Conservation (phyloP, 2,797 vertebrate species). For the Salmo trutta region DNA sequence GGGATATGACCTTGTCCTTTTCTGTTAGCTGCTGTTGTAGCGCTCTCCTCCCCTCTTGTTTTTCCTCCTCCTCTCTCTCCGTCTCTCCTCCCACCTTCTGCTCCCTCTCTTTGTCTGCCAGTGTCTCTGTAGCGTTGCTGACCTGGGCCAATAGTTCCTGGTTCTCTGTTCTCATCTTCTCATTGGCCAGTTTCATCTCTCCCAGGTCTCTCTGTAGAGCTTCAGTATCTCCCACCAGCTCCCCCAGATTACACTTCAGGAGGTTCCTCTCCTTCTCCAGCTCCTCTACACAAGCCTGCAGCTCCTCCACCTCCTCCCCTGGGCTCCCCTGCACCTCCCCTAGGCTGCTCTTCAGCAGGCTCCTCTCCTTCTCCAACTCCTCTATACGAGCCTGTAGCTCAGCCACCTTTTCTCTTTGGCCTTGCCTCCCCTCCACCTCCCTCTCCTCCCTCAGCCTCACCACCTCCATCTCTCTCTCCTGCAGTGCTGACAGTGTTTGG, state of each 20-base stretch:
- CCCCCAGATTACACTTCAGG: conserved; percentile 79
- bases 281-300: conserved; percentile 74
- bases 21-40: conserved; percentile 76
- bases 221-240: conserved; percentile 76
- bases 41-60: conserved; percentile 53
- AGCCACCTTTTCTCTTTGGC: conserved; percentile 59
- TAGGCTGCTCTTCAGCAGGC: conserved; percentile 69
- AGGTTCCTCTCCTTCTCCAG: conserved; percentile 79
- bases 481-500: conserved; percentile 62
- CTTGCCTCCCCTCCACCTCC: conserved; percentile 61
- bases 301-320: conserved; percentile 70
- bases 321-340: conserved; percentile 54
- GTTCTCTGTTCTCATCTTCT: conserved; percentile 82
- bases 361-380: conserved; percentile 68
- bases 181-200: conserved; percentile 79
- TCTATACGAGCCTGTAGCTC: conserved; percentile 66
- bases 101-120: conserved; percentile 67
- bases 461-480: conserved; percentile 57
- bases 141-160: conserved; percentile 72
- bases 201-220: conserved; percentile 80
- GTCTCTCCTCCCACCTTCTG: conserved; percentile 66
- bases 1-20: conserved; percentile 80
- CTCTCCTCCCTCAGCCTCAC: conserved; percentile 17
- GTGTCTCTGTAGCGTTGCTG: conserved; percentile 65
- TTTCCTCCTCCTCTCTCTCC: neutral